Percentiles rank a stretch among this genome's conserved stretches.
phyloP scores from a whole-genome alignment of 2,888 invertebrate species.

The Polydrusus pterygomalis region DNA sequence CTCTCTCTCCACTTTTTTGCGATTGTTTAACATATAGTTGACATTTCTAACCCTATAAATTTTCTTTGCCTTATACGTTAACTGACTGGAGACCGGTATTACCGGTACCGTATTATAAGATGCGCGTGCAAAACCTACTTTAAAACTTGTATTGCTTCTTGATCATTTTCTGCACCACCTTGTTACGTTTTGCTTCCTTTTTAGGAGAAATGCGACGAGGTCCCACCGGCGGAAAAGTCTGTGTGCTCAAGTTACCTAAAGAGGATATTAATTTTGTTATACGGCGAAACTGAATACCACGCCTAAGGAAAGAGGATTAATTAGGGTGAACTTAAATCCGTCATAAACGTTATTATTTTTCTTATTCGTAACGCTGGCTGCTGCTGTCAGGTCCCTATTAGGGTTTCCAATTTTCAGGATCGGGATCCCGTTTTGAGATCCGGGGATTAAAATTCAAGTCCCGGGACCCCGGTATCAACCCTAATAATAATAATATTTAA shows the following conservation, averaged over 20 bases:
- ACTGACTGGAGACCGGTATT: not conserved
- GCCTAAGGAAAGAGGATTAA: not conserved
- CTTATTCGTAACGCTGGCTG: too few relatives aligned
- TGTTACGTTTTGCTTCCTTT: slow-evolving; percentile 34
- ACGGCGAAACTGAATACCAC: not conserved
- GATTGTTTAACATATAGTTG: too few relatives aligned
- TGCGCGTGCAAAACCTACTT: slow-evolving; percentile 5
- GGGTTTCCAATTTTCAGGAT: too few relatives aligned
- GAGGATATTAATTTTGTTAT: slow-evolving; percentile 1
- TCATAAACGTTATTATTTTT: too few relatives aligned
- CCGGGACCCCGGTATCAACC: too few relatives aligned
- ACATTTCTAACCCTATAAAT: too few relatives aligned
- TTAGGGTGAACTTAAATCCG: not conserved
- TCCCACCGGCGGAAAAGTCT: slow-evolving; percentile 12
- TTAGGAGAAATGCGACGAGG: slow-evolving; percentile 16
- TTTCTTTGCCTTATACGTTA: too few relatives aligned
- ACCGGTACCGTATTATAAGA: not conserved
- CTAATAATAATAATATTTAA: too few relatives aligned
- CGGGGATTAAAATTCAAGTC: too few relatives aligned
- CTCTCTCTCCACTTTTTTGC: too few relatives aligned
- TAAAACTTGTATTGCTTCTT: slow-evolving; percentile 21
- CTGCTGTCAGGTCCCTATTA: too few relatives aligned
- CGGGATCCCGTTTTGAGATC: too few relatives aligned
- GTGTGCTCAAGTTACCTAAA: not conserved
- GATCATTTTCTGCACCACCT: slow-evolving; percentile 34